Evolutionary conservation across 2,888 invertebrate species (phyloP).

Genomic region (Tipula helvola): DNA sequence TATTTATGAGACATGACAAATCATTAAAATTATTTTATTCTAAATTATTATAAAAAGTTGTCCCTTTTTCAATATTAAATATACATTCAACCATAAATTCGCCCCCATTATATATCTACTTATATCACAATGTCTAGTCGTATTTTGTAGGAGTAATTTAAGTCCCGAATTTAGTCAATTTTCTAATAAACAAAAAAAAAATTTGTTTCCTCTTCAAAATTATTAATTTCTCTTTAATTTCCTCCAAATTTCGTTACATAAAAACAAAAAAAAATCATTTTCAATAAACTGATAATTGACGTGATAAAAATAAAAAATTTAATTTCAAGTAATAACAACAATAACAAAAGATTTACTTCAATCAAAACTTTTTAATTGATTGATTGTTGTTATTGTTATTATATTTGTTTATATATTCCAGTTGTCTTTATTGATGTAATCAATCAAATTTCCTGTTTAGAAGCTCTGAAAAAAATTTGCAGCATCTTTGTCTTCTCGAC

Average conservation of each 20-base stretch:
- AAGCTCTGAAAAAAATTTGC: background rate
- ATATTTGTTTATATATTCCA: background rate
- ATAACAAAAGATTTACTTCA: background rate
- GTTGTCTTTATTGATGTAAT: background rate
- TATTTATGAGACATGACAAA: no score
- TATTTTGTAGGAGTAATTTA: no score
- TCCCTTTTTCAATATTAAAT: no score
- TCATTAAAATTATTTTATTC: no score
- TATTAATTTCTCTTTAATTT: background rate
- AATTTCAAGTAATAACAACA: background rate
- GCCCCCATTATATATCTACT: no score
- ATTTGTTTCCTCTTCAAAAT: background rate
- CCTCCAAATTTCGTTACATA: background rate
- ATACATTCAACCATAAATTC: no score
- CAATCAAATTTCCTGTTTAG: background rate
- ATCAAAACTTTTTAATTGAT: slow-evolving; percentile 4
- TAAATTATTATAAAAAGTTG: no score
- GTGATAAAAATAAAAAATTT: background rate
- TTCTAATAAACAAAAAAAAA: background rate
- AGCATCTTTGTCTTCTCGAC: background rate
- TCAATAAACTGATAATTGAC: background rate
- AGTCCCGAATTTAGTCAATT: background rate
- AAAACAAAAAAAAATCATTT: background rate
- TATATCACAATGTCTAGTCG: no score
- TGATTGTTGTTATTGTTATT: background rate